A percentile compares a stretch with the other conserved stretches of the same genome.
phyloP scores from a whole-genome alignment of 53 echinoderm and acorn worm genomes.

The Holothuria leucospilota region DNA sequence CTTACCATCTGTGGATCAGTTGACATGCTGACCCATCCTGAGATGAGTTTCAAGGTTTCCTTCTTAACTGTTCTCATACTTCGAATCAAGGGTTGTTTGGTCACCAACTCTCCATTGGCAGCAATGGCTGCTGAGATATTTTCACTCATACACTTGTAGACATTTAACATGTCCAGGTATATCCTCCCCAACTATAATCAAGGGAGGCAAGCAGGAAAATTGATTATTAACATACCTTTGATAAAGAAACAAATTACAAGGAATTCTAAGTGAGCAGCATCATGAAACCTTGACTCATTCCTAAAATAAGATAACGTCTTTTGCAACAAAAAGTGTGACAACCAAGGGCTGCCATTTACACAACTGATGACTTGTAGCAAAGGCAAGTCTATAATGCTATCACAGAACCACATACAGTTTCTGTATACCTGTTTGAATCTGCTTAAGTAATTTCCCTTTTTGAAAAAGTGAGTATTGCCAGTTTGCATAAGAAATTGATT shows the following conservation, averaged over 20 bases:
- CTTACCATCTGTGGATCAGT: conserved; percentile 91
- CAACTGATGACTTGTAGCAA: no score
- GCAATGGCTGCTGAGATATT: conserved; percentile 94
- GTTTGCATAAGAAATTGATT: no score
- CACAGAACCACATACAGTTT: no score
- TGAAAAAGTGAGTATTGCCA: no score
- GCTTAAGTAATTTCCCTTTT: no score
- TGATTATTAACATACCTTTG: background rate
- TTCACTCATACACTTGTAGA: conserved; percentile 99
- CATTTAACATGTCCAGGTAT: conserved; percentile 97
- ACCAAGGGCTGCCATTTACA: no score
- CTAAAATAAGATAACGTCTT: no score
- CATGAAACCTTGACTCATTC: no score
- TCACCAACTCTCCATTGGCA: conserved; percentile 88
- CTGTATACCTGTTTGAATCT: no score
- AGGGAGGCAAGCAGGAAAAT: background rate
- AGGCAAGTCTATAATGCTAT: no score
- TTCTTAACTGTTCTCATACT: conserved; percentile 99
- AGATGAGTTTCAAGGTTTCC: conserved; percentile 96
- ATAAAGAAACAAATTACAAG: background rate
- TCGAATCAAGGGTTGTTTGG: conserved; percentile 92
- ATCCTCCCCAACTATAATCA: conserved; percentile 82
- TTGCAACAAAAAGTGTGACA: no score
- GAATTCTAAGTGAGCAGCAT: no score
- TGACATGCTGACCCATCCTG: conserved; percentile 98